Conservation (phyloP, 2,888 invertebrate species). For the Prenolepis imparis region DNA sequence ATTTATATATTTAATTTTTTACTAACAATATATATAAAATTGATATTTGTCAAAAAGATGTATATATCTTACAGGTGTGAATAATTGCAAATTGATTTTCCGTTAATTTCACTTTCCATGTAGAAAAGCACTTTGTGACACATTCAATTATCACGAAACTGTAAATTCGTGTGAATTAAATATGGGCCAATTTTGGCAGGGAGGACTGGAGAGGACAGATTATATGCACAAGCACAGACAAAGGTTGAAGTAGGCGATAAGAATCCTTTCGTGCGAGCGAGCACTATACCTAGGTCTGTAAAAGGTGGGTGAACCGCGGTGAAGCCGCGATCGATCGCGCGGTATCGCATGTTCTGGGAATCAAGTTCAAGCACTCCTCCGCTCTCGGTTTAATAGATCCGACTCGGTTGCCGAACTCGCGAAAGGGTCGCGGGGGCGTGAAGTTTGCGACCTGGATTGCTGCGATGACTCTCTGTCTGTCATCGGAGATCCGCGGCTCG, state of each 20-base stretch:
- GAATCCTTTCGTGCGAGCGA: slow-evolving; percentile 48
- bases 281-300: slow-evolving; percentile 34
- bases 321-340: slow-evolving; percentile 37
- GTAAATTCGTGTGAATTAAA: slow-evolving; percentile 22
- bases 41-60: neutral
- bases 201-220: neutral
- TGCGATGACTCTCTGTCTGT: no score
- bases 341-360: slow-evolving; percentile 52
- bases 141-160: neutral
- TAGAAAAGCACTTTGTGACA: neutral
- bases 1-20: no score
- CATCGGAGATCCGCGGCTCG: neutral
- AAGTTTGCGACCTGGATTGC: no score
- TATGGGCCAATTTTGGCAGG: slow-evolving; percentile 11
- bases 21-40: neutral
- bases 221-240: slow-evolving; percentile 16
- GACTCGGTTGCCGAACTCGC: slow-evolving; percentile 39
- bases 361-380: slow-evolving; percentile 55
- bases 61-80: no score
- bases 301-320: slow-evolving; percentile 45
- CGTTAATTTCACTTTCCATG: neutral
- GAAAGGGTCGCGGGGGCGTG: neutral
- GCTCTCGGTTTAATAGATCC: slow-evolving; percentile 41
- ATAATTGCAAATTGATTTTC: neutral
- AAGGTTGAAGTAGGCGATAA: slow-evolving; percentile 45